These are phyloP conservation scores for Tribolium madens DNA, from an alignment of 1,140 invertebrate genomes.

Conservation along the genomic window DNA sequence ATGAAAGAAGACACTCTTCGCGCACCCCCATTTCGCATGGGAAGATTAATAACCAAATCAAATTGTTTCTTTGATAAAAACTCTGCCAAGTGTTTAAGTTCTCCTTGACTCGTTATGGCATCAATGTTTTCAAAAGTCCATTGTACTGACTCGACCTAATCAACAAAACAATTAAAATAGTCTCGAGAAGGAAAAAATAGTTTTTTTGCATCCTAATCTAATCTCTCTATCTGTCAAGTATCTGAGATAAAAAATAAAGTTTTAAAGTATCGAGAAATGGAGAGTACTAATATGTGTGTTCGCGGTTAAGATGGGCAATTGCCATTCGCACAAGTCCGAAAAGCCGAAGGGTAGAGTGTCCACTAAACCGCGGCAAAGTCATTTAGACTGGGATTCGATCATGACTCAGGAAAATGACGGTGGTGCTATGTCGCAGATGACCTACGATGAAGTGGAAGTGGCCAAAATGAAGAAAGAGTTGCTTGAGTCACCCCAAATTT, in stretches of 20 bases:
- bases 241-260: conserved; percentile 41
- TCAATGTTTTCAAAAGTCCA: conserved; percentile 94
- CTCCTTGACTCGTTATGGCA: conserved; percentile 81
- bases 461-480: conserved; percentile 72
- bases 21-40: conserved; percentile 90
- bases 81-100: conserved; percentile 89
- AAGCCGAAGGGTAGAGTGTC: background rate
- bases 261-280: conserved; percentile 15
- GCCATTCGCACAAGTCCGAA: background rate
- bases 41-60: conserved; percentile 97
- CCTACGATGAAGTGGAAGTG: conserved; percentile 67
- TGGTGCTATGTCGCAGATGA: conserved; percentile 48
- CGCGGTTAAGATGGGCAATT: background rate
- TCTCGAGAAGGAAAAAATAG: too few species aligned
- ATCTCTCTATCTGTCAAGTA: background rate
- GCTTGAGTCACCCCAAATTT: conserved; percentile 72
- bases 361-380: background rate
- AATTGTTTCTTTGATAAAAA: conserved; percentile 94
- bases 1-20: conserved; percentile 93
- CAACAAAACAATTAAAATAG: conserved; percentile 23
- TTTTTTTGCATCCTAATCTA: too few species aligned
- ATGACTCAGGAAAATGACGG: conserved; percentile 14
- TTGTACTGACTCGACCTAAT: conserved; percentile 92
- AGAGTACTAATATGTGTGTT: conserved; percentile 14
- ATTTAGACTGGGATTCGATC: background rate